Evolutionary conservation across 2,888 invertebrate species (phyloP), one percentile per base, ranked within the genome.

Genomic region (Cosmia pyralina): DNA sequence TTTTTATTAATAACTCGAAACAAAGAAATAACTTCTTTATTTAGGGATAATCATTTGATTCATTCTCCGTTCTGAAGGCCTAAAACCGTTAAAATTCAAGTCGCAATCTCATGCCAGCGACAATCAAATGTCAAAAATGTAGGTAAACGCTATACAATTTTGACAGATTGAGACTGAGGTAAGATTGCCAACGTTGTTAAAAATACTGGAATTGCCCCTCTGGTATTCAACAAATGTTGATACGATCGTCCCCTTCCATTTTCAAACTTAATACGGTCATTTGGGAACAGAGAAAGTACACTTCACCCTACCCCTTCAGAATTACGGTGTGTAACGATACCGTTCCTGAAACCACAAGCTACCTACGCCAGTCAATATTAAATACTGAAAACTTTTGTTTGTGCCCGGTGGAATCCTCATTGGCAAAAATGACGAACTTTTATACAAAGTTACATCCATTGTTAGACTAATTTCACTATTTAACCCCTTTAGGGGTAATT

Each of bases 261-360:
- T 55, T 75, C 69, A 69, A 69, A 75, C 75, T 69, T 75, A 62
- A 75, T 75, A 75, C 75, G 55, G 75, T 62, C 60, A 62, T 69
- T 75, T 50, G 75, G 75, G 53, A 50, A 22, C 53, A 50, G 53
- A 44, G n/a, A 75, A 62, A 69, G 69, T 69, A 75, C 17, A 69
- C 50, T 57, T 50, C 44, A 69, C 75, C 50, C 60, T 44, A 75
- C 34, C 69, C 62, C 17, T 69, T 69, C 34, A 28, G 69, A 69
- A 62, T 57, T 69, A 69, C 69, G 62, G 69, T 44, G 69, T 60
- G 44, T 69, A 75, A 69, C 55, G 44, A 52, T n/a, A 57, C 41
- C 72, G 44, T 66, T 62, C 19, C 46, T 55, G 60, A 66, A 57
- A 75, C 75, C 69, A 19, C 75, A 52, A 70, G n/a, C 38, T 41